A percentile compares a stretch with the other conserved stretches of the same genome.
Evolutionary conservation across 2,113 vertebrate species (phyloP).

Genomic region (Setophaga kirtlandii): DNA sequence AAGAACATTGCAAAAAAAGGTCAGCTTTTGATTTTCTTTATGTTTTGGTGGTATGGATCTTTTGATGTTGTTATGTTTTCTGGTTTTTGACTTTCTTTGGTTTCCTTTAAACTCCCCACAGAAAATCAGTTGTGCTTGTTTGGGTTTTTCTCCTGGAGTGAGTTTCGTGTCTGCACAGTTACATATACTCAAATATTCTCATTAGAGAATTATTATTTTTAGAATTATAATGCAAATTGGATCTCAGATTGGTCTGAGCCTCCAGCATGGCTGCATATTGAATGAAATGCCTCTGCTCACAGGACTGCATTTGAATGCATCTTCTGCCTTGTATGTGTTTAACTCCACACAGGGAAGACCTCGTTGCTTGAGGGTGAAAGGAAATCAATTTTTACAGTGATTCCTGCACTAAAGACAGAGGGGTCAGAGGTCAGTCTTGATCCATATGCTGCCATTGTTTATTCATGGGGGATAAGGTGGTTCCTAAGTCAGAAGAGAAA

Average conservation of each 20-base stretch:
- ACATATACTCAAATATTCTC: conserved; percentile 38
- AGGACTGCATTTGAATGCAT: conserved; percentile 37
- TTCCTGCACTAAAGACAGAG: conserved; percentile 50
- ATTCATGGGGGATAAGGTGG: conserved; percentile 62
- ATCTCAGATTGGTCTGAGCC: conserved; percentile 58
- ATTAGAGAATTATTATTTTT: conserved; percentile 69
- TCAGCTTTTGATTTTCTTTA: conserved; percentile 30
- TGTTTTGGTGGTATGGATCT: neutral
- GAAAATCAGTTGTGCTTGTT: conserved; percentile 16
- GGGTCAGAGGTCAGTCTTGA: conserved; percentile 55
- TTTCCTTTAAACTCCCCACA: neutral
- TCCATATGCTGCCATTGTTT: conserved; percentile 63
- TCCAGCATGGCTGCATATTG: conserved; percentile 61
- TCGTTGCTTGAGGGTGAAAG: conserved; percentile 33
- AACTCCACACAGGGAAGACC: conserved; percentile 50
- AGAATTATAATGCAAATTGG: conserved; percentile 62
- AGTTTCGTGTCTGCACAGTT: conserved; percentile 29
- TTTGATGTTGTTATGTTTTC: neutral
- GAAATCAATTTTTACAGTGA: conserved; percentile 67
- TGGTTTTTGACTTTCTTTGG: neutral
- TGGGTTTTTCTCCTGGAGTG: neutral
- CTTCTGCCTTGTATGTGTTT: conserved; percentile 21
- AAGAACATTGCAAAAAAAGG: conserved; percentile 15
- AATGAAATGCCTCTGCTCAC: conserved; percentile 43
- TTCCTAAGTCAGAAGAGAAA: conserved; percentile 57